Conservation (phyloP, 64 coral and sea anemone genomes). For the Pocillopora verrucosa region DNA sequence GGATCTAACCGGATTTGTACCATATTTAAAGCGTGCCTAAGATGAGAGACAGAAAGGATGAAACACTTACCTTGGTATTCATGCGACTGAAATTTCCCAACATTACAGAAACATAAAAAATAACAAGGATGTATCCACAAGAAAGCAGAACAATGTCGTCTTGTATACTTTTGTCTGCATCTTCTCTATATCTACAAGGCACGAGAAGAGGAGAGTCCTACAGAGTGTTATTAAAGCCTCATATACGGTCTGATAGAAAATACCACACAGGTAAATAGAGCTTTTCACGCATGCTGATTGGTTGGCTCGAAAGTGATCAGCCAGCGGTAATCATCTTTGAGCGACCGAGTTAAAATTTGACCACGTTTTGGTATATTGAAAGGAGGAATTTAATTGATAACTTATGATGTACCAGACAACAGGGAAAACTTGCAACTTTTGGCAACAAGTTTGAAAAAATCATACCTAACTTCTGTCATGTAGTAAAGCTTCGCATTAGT, state of each 20-base stretch:
- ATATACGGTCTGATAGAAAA: no score
- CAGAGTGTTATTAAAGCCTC: not conserved
- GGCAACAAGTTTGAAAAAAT: not conserved
- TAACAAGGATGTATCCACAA: slow-evolving; percentile 82
- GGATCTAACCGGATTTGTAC: no score
- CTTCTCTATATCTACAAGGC: slow-evolving; percentile 34
- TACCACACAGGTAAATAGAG: no score
- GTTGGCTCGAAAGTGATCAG: no score
- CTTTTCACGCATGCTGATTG: no score
- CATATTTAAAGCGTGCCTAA: no score
- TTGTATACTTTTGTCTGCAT: slow-evolving; percentile 40
- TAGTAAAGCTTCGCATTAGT: slow-evolving; percentile 21
- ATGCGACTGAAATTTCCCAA: slow-evolving; percentile 91
- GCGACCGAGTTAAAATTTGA: no score
- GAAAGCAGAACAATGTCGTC: slow-evolving; percentile 74
- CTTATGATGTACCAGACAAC: no score
- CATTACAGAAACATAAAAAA: slow-evolving; percentile 81
- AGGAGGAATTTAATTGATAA: no score
- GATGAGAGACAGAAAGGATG: not conserved
- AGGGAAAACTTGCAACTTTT: not conserved
- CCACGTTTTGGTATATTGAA: no score
- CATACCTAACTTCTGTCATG: slow-evolving; percentile 14
- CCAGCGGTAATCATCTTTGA: no score
- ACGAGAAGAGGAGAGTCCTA: not conserved
- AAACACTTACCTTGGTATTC: slow-evolving; percentile 60